These are phyloP conservation scores for Dasyprocta punctata DNA, from an alignment of 2,113 vertebrate species.

Conservation along the genomic window DNA sequence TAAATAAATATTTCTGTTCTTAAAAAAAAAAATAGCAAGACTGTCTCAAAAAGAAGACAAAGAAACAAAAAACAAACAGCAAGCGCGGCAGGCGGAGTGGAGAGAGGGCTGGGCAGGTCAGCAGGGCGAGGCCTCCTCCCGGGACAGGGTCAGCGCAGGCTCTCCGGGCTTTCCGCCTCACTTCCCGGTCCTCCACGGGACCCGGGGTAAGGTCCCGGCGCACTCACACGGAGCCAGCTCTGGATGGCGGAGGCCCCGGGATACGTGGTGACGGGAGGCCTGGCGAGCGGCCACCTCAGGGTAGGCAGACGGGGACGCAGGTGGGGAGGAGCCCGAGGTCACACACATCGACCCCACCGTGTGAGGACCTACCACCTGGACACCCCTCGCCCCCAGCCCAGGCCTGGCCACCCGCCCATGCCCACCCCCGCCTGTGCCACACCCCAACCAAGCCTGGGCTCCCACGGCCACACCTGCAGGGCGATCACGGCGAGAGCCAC, in stretches of 20 bases:
- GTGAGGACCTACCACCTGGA: neutral
- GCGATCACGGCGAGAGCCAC: neutral
- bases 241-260: neutral
- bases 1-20: too few species aligned
- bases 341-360: fast-evolving
- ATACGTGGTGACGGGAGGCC: neutral
- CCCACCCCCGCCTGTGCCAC: neutral
- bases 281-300: neutral
- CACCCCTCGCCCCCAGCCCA: too few species aligned
- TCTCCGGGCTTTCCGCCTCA: neutral
- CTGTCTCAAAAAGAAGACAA: neutral
- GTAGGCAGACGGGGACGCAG: neutral
- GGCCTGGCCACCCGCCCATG: neutral
- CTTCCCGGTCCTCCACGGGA: neutral
- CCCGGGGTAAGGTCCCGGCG: neutral
- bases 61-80: neutral
- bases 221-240: neutral
- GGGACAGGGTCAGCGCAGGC: neutral
- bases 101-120: neutral
- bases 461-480: neutral
- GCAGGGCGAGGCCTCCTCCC: neutral
- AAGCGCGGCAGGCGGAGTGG: neutral
- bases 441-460: neutral
- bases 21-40: too few species aligned
- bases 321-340: neutral